Base-by-base conservation (phyloP, 2,797 vertebrate species). In the Anomalospiza imberbis region DNA sequence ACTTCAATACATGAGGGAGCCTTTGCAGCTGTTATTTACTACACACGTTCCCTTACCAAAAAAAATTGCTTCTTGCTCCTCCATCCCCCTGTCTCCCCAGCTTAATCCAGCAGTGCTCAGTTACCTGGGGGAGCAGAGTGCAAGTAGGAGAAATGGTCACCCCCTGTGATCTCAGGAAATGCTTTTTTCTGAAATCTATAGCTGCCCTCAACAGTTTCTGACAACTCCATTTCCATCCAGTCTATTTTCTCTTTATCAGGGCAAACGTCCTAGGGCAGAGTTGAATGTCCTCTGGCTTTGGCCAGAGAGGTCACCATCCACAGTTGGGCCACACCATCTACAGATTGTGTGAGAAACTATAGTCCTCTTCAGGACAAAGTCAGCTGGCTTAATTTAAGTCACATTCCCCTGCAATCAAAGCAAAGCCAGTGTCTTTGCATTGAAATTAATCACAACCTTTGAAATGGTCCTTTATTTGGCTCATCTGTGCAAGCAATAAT, bases 21-120 rank as follows among this genome's bases (percentile, higher is more conserved):
- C 45, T 84, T 95, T 94, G 82, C 88, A 94, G 82, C 93, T 96
- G 91, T 95, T 96, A 93, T 91, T 89, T 95, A 96, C 88, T 83
- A 70, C 72, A 48, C 28, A 26, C 31, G 21, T 90, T 94, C 57
- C 57, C 57, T 81, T 86, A 66, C n/a, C 13, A 74, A 89, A 95
- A 90, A 65, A 51, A 34, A 73, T 82, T 79, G 40, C 63, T 79
- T 93, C 70, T 85, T 86, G 47, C 26, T 89, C 24, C 24, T 96
- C 63, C 72, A 66, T 71, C 36, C 26, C 7, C 10, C 7, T 2
- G 0, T 28, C 73, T 92, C 44, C 62, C 7, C 29, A 73, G 42
- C 36, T 88, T 73, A 94, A 80, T 82, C 83, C 50, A 88, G 36
- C 38, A 54, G 12, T 62, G 48, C 78, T 80, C 25, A 70, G 40